Evolutionary conservation across 1,140 invertebrate species (phyloP), one percentile per base, ranked within the genome.

Genomic region (Leptinotarsa lineolata): DNA sequence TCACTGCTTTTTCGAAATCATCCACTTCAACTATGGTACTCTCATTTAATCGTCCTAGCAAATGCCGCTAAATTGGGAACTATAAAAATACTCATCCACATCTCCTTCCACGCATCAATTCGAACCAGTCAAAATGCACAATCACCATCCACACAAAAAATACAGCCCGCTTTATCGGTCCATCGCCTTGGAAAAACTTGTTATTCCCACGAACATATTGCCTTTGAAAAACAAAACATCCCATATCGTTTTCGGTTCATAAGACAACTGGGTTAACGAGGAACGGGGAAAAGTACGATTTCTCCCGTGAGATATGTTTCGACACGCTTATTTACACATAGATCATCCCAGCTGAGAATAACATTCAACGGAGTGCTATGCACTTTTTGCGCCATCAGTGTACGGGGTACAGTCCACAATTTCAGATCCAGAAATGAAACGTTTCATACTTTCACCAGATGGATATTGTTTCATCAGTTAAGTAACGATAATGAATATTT

Each of bases 211-310:
- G 4, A 44, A 24, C 30, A 18, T 39, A 66, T 66, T 66, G 64
- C 39, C 18, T 66, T 20, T 8, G 4, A 30, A 18, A 66, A 66
- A 66, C 64, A 66, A 30, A 66, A 66, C 64, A 66, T 44, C 64
- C 44, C 64, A 44, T 66, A 66, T 54, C 64, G 64, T 66, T 66
- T 66, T 66, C 64, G 18, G 30, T 66, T 66, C 22, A 66, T 66
- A 66, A 66, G 39, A 22, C 64, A 66, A 66, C 64, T 66, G 30
- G 64, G 64, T 44, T 66, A 66, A 66, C 64, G 64, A 66, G 22
- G 24, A 66, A 66, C 39, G 16, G 11, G 22, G 15, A 66, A 66
- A 66, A 24, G 15, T 30, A 39, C 12, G 30, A 66, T 39, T 18
- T 20, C 18, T 66, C 64, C 39, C 64, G 64, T 66, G 22, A 66